Conservation (phyloP, 1,140 invertebrate species). For the honey bee (Apis mellifera) region DNA sequence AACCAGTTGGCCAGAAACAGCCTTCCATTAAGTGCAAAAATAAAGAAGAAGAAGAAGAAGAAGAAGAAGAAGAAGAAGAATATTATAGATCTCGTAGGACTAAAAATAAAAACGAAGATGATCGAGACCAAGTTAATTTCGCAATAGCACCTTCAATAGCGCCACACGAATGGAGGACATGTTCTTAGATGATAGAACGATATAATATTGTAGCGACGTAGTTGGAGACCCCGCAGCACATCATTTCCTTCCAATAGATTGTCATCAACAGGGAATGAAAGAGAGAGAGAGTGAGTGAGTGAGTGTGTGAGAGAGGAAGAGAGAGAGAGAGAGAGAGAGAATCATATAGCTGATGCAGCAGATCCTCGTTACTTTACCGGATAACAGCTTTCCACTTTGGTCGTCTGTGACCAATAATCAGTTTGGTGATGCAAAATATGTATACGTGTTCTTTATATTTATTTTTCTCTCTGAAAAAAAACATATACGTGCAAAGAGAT, state of each 20-base stretch:
- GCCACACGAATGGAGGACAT: neutral
- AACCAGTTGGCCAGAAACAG: too few relatives aligned
- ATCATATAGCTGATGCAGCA: conserved; percentile 22
- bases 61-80: too few relatives aligned
- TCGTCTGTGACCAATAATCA: conserved; percentile 13
- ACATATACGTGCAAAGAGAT: too few relatives aligned
- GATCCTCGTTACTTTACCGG: conserved; percentile 10
- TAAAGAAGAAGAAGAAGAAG: neutral
- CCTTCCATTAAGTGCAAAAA: neutral
- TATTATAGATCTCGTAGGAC: neutral
- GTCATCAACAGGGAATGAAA: conserved; percentile 22
- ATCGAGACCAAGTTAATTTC: neutral
- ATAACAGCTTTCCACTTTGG: conserved; percentile 10
- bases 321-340: neutral
- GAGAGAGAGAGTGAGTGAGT: neutral
- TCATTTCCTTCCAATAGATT: conserved; percentile 31
- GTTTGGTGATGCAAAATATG: neutral
- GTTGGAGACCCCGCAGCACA: conserved; percentile 1
- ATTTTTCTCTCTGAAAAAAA: too few relatives aligned
- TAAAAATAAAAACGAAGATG: neutral
- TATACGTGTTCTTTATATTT: neutral
- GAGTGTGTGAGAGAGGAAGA: too few relatives aligned
- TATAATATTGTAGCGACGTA: conserved; percentile 18
- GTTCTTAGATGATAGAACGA: neutral
- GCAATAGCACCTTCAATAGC: neutral